Base-by-base conservation (phyloP, 2,888 invertebrate species). In the Cetonia aurata region DNA sequence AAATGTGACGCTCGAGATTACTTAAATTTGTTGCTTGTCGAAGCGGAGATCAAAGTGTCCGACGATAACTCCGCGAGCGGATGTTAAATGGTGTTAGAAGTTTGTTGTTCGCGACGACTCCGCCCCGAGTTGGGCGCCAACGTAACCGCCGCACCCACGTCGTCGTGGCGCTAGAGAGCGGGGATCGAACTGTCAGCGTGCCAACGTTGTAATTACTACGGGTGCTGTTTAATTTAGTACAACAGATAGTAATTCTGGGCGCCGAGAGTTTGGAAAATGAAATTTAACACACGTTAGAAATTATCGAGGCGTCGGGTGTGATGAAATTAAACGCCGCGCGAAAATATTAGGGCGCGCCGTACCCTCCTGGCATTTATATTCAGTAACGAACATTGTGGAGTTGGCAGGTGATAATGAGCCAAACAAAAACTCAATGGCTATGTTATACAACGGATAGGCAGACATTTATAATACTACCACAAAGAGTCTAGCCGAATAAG, bases 141-240 rank as follows among this genome's bases (percentile, higher is more conserved):
- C 46, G 15, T 57, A 48, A 59, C 68, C 59, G 46, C 68, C 48
- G 17, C 37, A 17, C 10, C 31, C n/a, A 25, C 25, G 25, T 25
- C 25, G 25, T 25, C 25, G 25, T 25, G 25, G 25, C 25, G 25
- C 25, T 25, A 12, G 53, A 31, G 3, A 6, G 53, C 31, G 6
- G 13, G 8, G 56, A 41, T n/a, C 60, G 60, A 69, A 60, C 75
- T 75, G 75, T 75, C 75, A 75, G 73, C 75, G 59, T 70, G 69
- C 72, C 66, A 70, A 74, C 72, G 72, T 69, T 72, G 70, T 74
- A 75, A 75, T 75, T 75, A 75, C 72, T 71, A 53, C 56, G 68
- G 69, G 66, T 72, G 71, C 65, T 71, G 60, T 71, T 74, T 73
- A 75, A 73, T 71, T 67, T 71, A 41, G 37, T 59, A 37, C 57